Evolutionary conservation across 2,888 invertebrate species (phyloP).

Genomic region (Fragum fragum): DNA sequence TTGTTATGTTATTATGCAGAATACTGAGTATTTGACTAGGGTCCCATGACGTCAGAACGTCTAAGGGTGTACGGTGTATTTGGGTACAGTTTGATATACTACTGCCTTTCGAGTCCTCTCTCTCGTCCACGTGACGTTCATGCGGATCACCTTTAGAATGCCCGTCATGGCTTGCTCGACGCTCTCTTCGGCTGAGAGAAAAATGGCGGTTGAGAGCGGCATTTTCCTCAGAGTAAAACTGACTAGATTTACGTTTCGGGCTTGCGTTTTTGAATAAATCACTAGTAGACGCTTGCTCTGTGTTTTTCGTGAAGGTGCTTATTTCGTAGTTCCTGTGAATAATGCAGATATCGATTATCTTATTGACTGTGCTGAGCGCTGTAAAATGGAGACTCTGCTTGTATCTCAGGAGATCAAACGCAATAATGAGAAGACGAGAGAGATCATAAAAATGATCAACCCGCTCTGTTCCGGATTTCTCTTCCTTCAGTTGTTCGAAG

Average conservation of each 20-base stretch:
- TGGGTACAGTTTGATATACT: constrained; percentile 65
- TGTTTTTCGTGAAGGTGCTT: constrained; percentile 60
- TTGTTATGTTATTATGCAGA: constrained; percentile 89
- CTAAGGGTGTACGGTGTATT: constrained; percentile 81
- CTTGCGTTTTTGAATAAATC: constrained; percentile 60
- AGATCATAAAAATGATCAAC: constrained; percentile 87
- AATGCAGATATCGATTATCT: constrained; percentile 88
- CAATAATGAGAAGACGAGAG: constrained; percentile 88
- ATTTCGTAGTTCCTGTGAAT: constrained; percentile 86
- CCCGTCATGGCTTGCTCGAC: constrained; percentile 64
- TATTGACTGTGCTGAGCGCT: constrained; percentile 89
- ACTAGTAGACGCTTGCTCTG: constrained; percentile 59
- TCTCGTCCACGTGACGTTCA: constrained; percentile 64
- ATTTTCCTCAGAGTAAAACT: constrained; percentile 60
- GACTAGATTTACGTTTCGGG: constrained; percentile 65
- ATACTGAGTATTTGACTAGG: constrained; percentile 88
- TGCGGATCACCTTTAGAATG: constrained; percentile 68
- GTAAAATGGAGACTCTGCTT: constrained; percentile 90
- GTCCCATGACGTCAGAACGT: constrained; percentile 85
- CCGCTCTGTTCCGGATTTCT: constrained; percentile 72
- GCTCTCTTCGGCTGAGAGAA: constrained; percentile 57
- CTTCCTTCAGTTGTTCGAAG: constrained; percentile 78
- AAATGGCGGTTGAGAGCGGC: constrained; percentile 66
- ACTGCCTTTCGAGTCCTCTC: constrained; percentile 64
- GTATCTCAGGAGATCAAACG: constrained; percentile 89